Conservation (phyloP, 2,797 vertebrate genomes). For the Sebastiscus albofasciatus region DNA sequence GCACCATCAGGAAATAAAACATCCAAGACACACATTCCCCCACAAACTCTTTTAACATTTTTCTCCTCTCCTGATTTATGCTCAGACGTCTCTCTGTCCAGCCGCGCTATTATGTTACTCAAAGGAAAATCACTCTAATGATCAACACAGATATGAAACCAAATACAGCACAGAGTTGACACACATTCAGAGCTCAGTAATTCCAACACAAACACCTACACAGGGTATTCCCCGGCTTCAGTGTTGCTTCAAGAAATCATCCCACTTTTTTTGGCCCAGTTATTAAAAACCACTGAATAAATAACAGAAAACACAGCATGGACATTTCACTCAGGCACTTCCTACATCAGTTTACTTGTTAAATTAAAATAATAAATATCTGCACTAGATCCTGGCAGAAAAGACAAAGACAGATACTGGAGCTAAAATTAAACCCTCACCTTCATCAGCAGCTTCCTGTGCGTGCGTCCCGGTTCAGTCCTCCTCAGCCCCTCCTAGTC, state of each 20-base stretch:
- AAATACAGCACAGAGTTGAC: constrained; percentile 16
- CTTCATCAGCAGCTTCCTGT: constrained; percentile 62
- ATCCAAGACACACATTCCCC: constrained; percentile 28
- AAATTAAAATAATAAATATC: neutral
- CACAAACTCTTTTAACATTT: constrained; percentile 13
- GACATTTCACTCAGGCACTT: constrained; percentile 5
- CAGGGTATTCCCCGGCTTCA: constrained; percentile 17
- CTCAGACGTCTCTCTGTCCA: constrained; percentile 11
- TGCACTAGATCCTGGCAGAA: neutral
- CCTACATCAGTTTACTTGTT: neutral
- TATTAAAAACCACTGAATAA: neutral
- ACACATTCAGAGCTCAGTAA: constrained; percentile 12
- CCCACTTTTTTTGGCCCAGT: neutral
- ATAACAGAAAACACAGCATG: neutral
- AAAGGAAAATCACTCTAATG: constrained; percentile 21
- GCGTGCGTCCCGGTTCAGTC: constrained; percentile 43
- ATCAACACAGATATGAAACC: constrained; percentile 36
- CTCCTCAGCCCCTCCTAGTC: constrained; percentile 65
- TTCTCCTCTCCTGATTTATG: neutral
- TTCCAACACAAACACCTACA: constrained; percentile 22
- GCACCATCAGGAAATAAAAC: constrained; percentile 50
- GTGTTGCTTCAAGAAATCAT: neutral
- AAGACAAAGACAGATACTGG: constrained; percentile 14
- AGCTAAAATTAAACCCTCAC: constrained; percentile 57
- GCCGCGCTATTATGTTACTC: neutral